Percentiles rank a stretch among this genome's conserved stretches.
Evolutionary conservation across 2,113 vertebrate species (phyloP).

Genomic region (Puma concolor): DNA sequence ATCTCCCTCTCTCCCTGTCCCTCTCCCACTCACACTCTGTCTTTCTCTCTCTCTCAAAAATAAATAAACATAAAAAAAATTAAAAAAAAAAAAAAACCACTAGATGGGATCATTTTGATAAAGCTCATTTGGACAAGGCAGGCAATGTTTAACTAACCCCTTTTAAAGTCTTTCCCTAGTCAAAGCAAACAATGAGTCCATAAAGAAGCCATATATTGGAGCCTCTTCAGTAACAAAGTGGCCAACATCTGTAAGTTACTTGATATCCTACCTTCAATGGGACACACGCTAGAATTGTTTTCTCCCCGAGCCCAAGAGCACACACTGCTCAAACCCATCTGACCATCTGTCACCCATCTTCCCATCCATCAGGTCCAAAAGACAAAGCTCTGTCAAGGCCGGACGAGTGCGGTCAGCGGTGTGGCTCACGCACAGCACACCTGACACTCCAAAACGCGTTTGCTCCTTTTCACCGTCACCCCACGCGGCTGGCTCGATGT

Average conservation of each 20-base stretch:
- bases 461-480: background rate
- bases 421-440: background rate
- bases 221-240: background rate
- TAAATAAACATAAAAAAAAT: too few relatives aligned
- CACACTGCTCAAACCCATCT: background rate
- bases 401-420: fast-evolving
- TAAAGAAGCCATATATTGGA: background rate
- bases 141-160: background rate
- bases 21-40: too few relatives aligned
- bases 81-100: too few relatives aligned
- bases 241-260: background rate
- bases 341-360: background rate
- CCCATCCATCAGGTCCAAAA: background rate
- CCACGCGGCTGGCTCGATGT: background rate
- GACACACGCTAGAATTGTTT: background rate
- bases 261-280: background rate
- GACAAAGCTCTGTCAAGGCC: background rate
- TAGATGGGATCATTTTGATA: background rate
- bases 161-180: background rate
- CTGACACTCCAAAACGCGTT: background rate
- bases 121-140: conserved; percentile 21
- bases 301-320: background rate
- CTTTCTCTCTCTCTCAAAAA: too few relatives aligned
- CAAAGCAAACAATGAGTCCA: background rate
- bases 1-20: too few relatives aligned